These are phyloP conservation scores for Panurus biarmicus DNA, from an alignment of 2,113 vertebrate species.

Conservation along the genomic window DNA sequence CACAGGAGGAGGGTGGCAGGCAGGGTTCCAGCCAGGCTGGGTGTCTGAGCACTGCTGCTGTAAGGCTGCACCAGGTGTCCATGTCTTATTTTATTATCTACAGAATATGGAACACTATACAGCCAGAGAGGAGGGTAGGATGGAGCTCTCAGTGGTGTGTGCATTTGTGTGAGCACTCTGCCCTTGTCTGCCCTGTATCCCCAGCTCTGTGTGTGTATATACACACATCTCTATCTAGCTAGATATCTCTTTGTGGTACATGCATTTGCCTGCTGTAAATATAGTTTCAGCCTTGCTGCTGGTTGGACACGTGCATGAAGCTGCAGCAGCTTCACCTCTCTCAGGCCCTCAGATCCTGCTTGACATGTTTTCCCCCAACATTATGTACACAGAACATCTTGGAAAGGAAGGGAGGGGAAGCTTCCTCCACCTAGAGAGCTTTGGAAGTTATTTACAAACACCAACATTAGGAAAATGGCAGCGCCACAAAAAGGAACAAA, in stretches of 20 bases:
- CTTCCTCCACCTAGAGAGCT: background rate
- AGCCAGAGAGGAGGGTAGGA: background rate
- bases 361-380: background rate
- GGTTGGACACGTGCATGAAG: background rate
- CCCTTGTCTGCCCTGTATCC: background rate
- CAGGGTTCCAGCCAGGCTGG: background rate
- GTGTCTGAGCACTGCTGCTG: background rate
- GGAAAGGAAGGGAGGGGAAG: background rate
- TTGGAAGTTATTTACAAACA: background rate
- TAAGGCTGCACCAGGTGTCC: background rate
- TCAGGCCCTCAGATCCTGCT: background rate
- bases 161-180: accelerated
- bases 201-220: background rate
- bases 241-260: background rate
- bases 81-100: too few relatives aligned
- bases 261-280: background rate
- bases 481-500: background rate
- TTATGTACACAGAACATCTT: background rate
- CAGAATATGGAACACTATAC: too few relatives aligned
- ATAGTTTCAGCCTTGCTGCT: background rate
- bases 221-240: too few relatives aligned
- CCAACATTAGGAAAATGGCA: background rate
- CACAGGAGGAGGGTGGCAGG: background rate
- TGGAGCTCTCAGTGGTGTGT: background rate
- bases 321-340: background rate